Percentiles rank a stretch among this genome's conserved stretches.
phyloP scores from a whole-genome alignment of 1,140 invertebrate genomes.

The Meloidogyne floridensis region DNA sequence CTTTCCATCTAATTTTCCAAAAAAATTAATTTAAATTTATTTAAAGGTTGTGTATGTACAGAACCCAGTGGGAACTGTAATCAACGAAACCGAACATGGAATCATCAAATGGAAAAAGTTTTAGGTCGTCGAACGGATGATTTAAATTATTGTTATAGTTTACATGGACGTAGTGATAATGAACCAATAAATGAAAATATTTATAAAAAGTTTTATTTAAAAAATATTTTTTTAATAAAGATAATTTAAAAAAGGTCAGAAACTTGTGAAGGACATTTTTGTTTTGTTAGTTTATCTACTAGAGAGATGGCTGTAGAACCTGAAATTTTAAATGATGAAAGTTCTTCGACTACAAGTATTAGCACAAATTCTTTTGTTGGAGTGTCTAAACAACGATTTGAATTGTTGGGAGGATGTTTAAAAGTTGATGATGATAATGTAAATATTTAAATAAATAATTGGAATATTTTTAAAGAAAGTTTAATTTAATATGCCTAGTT shows the following conservation, averaged over 20 bases:
- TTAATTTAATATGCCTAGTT: not conserved
- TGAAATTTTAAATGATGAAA: constrained; percentile 23
- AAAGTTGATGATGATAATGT: constrained; percentile 65
- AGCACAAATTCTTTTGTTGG: constrained; percentile 34
- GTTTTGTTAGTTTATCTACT: constrained; percentile 62
- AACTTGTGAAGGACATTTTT: constrained; percentile 65
- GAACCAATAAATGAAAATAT: constrained; percentile 59
- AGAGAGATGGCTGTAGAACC: constrained; percentile 60
- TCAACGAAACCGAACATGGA: constrained; percentile 54
- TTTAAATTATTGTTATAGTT: constrained; percentile 63
- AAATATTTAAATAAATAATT: constrained; percentile 7
- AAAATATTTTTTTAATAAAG: not conserved
- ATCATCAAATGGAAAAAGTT: constrained; percentile 62
- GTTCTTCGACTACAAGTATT: constrained; percentile 16
- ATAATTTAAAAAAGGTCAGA: constrained; percentile 53
- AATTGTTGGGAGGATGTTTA: constrained; percentile 62
- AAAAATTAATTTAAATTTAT: constrained; percentile 30
- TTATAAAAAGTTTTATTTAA: constrained; percentile 55
- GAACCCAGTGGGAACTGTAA: constrained; percentile 60
- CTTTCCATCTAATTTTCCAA: not conserved
- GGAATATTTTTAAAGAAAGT: not conserved
- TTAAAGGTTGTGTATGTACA: constrained; percentile 64
- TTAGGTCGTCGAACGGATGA: constrained; percentile 53
- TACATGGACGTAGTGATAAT: constrained; percentile 46
- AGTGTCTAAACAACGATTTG: constrained; percentile 47